phyloP scores from a whole-genome alignment of 2,797 vertebrate genomes.

The Scolopax rusticola region DNA sequence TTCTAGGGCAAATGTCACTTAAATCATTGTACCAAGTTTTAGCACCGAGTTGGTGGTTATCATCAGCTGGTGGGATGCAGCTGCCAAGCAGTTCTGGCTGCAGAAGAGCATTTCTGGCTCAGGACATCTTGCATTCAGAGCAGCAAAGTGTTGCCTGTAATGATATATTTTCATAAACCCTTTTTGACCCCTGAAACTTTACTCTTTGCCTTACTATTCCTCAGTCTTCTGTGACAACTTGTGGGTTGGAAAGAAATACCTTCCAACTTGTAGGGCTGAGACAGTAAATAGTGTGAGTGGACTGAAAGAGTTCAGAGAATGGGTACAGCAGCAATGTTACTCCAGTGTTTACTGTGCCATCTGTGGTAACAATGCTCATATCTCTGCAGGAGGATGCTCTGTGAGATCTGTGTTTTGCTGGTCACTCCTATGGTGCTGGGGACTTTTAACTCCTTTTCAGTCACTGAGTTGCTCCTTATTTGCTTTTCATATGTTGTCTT shows the following conservation, averaged over 20 bases:
- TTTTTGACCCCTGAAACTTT: background rate
- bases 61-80: background rate
- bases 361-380: background rate
- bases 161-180: background rate
- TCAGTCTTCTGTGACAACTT: background rate
- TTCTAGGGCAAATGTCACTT: constrained; percentile 2
- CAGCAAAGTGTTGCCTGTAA: background rate
- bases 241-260: background rate
- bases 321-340: background rate
- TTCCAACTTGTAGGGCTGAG: background rate
- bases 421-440: background rate
- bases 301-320: background rate
- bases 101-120: background rate
- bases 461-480: background rate
- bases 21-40: background rate
- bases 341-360: background rate
- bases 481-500: background rate
- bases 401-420: background rate
- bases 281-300: background rate
- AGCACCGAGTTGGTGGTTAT: accelerated
- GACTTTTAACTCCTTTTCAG: background rate
- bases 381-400: background rate
- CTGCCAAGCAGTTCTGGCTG: background rate
- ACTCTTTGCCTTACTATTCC: background rate
- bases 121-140: background rate